Evolutionary conservation across 2,888 invertebrate genomes (phyloP).

Genomic region (Pyrocoelia pectoralis): DNA sequence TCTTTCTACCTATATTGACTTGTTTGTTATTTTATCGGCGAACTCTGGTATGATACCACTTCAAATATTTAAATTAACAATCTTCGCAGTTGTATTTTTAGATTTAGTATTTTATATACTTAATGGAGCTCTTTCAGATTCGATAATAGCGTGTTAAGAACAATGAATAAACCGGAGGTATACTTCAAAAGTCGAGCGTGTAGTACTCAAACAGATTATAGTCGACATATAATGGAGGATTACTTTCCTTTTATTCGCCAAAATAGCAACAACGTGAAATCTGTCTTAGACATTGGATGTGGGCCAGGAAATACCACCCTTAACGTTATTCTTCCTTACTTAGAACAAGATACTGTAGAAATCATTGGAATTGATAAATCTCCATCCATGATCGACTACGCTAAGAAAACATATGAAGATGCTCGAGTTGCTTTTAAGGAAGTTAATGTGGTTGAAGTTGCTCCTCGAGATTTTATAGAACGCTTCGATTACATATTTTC

Average conservation of each 20-base stretch:
- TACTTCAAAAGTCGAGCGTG: too few species aligned
- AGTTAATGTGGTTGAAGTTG: not conserved
- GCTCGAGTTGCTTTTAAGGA: not conserved
- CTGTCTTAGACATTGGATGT: not conserved
- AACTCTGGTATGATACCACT: too few species aligned
- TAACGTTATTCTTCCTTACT: not conserved
- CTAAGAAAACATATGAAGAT: not conserved
- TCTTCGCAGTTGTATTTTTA: too few species aligned
- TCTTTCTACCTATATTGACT: too few species aligned
- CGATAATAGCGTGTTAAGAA: too few species aligned
- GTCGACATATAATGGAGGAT: not conserved
- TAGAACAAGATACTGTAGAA: not conserved
- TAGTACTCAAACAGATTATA: too few species aligned
- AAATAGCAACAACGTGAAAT: not conserved
- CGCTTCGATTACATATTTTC: constrained; percentile 1
- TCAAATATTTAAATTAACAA: too few species aligned
- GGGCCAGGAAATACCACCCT: not conserved
- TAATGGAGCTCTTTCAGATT: too few species aligned
- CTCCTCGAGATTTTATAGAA: not conserved
- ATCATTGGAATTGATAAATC: not conserved
- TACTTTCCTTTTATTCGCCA: not conserved
- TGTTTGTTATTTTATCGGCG: too few species aligned
- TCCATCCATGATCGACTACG: not conserved
- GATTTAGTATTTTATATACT: too few species aligned
- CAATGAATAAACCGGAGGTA: too few species aligned